Evolutionary conservation across 2,888 invertebrate genomes (phyloP), one percentile per base, ranked within the genome.

Genomic region (Hydrotaea cyrtoneurina): DNA sequence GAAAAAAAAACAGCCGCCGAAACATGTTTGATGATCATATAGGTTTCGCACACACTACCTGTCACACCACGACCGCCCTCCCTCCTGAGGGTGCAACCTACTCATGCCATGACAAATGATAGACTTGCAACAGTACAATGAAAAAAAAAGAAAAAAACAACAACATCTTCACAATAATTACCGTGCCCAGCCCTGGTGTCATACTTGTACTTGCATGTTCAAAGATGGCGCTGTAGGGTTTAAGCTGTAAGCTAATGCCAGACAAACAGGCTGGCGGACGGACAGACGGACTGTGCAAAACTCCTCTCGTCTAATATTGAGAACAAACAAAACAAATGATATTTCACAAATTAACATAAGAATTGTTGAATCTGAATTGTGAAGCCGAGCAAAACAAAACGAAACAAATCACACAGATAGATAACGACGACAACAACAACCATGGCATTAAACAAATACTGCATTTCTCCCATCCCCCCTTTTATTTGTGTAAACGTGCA

Each of bases 391-490:
- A 46, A 69, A 69, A 46, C 31, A 0, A 66, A 64, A 64, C 15
- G 15, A 66, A 43, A 66, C 10, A 39, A 39, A 66, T 59, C 36
- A 66, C 36, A 36, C 66, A 43, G 26, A 50, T n/a, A 62, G 17
- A 64, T 8, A 17, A 17, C n/a, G 36, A 66, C 19, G 8, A 66
- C 19, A 39, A 23, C 21, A 23, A 17, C 43, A 66, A 39, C 39
- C 21, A 69, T 43, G 43, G 15, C 43, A 69, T 69, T 69, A 69
- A 69, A 21, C 15, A 43, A 46, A 46, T 69, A 46, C 69, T 69
- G 69, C 69, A 69, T 69, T 69, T 69, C 69, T 46, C 46, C 15
- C 11, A 46, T 69, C 46, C 69, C 69, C 46, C 15, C 11, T 19
- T 11, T 3, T 26, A 23, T 23, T n/a, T n/a, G n/a, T n/a, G n/a